Evolutionary conservation across 2,888 invertebrate genomes (phyloP), one percentile per base, ranked within the genome.

Genomic region (Mechanitis mazaeus): DNA sequence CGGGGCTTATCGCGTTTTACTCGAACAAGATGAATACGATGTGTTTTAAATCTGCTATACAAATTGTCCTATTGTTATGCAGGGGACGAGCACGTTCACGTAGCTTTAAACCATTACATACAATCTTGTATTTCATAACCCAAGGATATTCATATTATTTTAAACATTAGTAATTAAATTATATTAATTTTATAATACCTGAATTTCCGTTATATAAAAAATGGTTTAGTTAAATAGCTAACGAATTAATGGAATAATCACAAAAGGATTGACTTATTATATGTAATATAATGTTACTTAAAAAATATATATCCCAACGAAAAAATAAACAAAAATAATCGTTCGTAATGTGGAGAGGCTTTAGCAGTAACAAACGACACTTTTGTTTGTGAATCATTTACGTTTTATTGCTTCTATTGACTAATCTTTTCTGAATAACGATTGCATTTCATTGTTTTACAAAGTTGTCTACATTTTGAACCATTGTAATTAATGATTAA

Each of bases 21-120:
- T 75, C 75, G 77, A 78, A 81, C 78, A 80, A 83, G 83, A 84
- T 81, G 76, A 79, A 84, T 80, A 76, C 73, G 74, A 80, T 80
- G 79, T 80, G 80, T 84, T 85, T 85, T 81, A 84, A 87, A 85
- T 84, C 81, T 81, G 79, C 80, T 76, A 76, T 78, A 83, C 80
- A 83, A 84, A 83, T 84, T 74, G 78, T 73, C 71, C 76, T 78
- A 77, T 83, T 81, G 80, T 77, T 77, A 75, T 77, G 71, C 70
- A 69, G 70, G 75, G 71, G 69, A 71, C 56, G 54, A 56, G 55
- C 46, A 12, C 64, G 60, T 66, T 66, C 54, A 66, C 56, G 64
- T 64, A 50, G 57, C 56, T 59, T 53, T 58, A 55, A 46, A 20
- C 45, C 59, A 42, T n/a, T 56, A 3, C 33, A 42, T 42, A 42